Conservation (phyloP, 1,140 invertebrate species). For the Zaprionus taronus region DNA sequence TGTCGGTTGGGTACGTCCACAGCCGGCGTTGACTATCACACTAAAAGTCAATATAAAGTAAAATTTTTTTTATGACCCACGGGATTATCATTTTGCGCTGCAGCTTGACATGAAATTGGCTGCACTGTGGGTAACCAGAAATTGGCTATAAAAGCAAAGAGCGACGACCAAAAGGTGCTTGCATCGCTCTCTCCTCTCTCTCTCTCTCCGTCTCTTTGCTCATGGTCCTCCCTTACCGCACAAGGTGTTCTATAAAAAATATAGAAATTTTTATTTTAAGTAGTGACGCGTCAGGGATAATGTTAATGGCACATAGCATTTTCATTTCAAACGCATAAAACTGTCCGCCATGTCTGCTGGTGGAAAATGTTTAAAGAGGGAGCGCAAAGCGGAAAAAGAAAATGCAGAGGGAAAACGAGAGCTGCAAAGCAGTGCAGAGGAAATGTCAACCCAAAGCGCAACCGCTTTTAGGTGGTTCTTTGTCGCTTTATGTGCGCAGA, state of each 20-base stretch:
- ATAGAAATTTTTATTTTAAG: slow-evolving; percentile 83
- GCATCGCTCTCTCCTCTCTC: neutral
- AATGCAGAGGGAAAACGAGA: slow-evolving; percentile 13
- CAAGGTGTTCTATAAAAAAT: slow-evolving; percentile 68
- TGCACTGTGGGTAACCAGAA: slow-evolving; percentile 82
- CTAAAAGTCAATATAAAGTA: slow-evolving; percentile 83
- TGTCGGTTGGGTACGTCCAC: neutral
- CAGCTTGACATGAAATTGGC: slow-evolving; percentile 83
- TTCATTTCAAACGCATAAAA: slow-evolving; percentile 82
- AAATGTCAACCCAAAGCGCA: slow-evolving; percentile 42
- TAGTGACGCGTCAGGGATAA: slow-evolving; percentile 82
- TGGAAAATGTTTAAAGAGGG: slow-evolving; percentile 58
- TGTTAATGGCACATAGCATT: slow-evolving; percentile 83
- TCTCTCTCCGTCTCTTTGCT: no score
- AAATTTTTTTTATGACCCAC: slow-evolving; percentile 78
- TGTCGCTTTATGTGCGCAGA: slow-evolving; percentile 72
- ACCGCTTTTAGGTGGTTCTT: slow-evolving; percentile 33
- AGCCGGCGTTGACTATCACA: slow-evolving; percentile 71
- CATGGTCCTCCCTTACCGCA: slow-evolving; percentile 14
- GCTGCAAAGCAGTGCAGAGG: slow-evolving; percentile 31
- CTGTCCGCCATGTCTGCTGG: slow-evolving; percentile 55
- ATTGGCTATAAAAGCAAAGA: slow-evolving; percentile 78
- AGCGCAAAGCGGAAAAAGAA: slow-evolving; percentile 16
- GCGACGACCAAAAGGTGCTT: slow-evolving; percentile 75
- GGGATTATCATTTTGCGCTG: slow-evolving; percentile 79